These are phyloP conservation scores for Pygathrix nemaeus DNA, from an alignment of 2,113 vertebrate genomes.

Conservation along the genomic window DNA sequence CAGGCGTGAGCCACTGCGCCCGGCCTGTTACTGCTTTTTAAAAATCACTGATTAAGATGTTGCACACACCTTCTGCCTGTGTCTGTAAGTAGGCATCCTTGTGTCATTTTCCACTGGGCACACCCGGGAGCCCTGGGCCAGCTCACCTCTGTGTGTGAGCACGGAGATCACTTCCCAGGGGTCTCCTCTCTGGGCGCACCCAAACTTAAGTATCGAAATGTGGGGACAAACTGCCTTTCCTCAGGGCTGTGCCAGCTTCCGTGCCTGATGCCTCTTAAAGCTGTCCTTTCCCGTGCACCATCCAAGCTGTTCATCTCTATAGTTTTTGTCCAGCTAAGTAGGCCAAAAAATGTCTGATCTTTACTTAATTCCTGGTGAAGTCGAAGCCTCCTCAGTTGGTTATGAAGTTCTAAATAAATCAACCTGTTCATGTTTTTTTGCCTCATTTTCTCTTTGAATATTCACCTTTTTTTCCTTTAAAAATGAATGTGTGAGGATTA, in stretches of 20 bases:
- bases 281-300: not conserved
- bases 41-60: not conserved
- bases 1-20: too few relatives aligned
- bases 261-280: accelerated
- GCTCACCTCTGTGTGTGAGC: not conserved
- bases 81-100: not conserved
- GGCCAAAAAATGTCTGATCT: not conserved
- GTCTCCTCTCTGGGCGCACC: not conserved
- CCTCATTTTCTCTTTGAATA: not conserved
- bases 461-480: not conserved
- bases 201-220: accelerated
- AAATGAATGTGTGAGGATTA: not conserved
- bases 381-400: not conserved
- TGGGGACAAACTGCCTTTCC: accelerated
- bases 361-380: not conserved
- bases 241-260: not conserved
- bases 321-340: not conserved
- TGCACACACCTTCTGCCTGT: accelerated
- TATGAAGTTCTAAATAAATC: not conserved
- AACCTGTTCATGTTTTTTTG: not conserved
- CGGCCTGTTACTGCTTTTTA: not conserved
- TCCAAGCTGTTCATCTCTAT: too few relatives aligned
- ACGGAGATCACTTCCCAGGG: accelerated
- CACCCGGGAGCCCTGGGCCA: accelerated
- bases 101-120: accelerated